phyloP scores from a whole-genome alignment of 2,888 invertebrate genomes.

The Ectemnius lituratus region DNA sequence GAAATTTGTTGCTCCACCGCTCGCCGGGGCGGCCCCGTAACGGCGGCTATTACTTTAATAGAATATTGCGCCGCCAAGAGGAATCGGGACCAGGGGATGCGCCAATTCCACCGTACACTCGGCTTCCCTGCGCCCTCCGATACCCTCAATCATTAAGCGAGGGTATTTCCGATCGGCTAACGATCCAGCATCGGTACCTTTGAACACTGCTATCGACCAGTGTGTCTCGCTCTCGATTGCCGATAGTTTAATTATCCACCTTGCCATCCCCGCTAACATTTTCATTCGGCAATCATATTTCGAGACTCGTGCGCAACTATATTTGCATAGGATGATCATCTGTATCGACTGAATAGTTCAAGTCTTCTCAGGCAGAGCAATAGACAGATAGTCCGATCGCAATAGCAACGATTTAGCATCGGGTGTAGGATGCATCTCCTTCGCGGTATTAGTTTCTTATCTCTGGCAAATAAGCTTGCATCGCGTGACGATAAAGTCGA shows the following conservation, averaged over 20 bases:
- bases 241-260: conserved; percentile 27
- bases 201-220: conserved; percentile 32
- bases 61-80: conserved; percentile 46
- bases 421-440: too few species aligned
- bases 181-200: conserved; percentile 53
- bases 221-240: too few species aligned
- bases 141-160: conserved; percentile 54
- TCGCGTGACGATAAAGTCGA: too few species aligned
- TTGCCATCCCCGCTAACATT: background rate
- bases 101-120: conserved; percentile 17
- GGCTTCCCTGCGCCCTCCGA: conserved; percentile 40
- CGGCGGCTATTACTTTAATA: conserved; percentile 56
- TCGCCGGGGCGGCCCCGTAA: conserved; percentile 39
- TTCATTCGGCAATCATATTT: too few species aligned
- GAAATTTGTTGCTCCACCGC: conserved; percentile 62
- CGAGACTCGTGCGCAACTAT: too few species aligned
- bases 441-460: too few species aligned
- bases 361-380: too few species aligned
- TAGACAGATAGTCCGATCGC: too few species aligned
- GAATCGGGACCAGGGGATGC: background rate
- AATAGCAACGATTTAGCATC: too few species aligned
- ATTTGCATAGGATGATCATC: too few species aligned
- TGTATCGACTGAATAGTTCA: too few species aligned
- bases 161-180: conserved; percentile 53
- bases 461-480: too few species aligned